A percentile compares a stretch with the other conserved stretches of the same genome.
Conservation (phyloP, 1,140 invertebrate genomes). For the Aphidius ervi region DNA sequence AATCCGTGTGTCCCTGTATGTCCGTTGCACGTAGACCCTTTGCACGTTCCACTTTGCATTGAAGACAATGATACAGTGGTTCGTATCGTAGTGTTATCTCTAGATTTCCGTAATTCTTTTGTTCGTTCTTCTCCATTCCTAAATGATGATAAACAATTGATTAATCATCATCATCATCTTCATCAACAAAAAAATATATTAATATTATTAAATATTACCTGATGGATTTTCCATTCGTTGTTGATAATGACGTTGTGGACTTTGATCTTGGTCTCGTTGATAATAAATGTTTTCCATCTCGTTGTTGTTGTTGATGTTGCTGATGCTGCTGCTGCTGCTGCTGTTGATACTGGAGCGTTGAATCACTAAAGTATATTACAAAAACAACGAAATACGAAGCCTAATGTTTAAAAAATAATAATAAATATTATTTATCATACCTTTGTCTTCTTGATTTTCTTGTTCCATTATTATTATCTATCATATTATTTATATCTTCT, state of each 20-base stretch:
- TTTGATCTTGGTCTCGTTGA: conserved; percentile 7
- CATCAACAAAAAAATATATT: too few relatives aligned
- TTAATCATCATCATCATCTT: too few relatives aligned
- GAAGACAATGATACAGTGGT: conserved; percentile 67
- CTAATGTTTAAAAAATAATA: not conserved
- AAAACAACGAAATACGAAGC: conserved; percentile 9
- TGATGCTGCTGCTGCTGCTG: not conserved
- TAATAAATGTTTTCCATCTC: not conserved
- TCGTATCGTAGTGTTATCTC: conserved; percentile 80
- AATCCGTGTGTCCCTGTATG: conserved; percentile 84
- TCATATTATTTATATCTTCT: not conserved
- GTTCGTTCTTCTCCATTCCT: conserved; percentile 20
- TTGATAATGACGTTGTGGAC: conserved; percentile 16
- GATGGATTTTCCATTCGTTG: conserved; percentile 4
- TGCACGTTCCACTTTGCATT: conserved; percentile 73
- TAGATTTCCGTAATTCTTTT: conserved; percentile 55
- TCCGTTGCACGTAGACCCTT: conserved; percentile 80
- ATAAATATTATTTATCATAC: conserved; percentile 4
- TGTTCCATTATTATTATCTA: not conserved
- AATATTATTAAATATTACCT: not conserved
- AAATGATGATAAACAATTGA: not conserved
- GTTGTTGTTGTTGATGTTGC: conserved; percentile 14
- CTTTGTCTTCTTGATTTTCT: conserved; percentile 11
- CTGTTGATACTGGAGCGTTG: conserved; percentile 17
- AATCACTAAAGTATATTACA: conserved; percentile 22